Percentiles rank a stretch among this genome's conserved stretches.
Conservation (phyloP, 1,140 invertebrate species). For the Drosophila tristis region DNA sequence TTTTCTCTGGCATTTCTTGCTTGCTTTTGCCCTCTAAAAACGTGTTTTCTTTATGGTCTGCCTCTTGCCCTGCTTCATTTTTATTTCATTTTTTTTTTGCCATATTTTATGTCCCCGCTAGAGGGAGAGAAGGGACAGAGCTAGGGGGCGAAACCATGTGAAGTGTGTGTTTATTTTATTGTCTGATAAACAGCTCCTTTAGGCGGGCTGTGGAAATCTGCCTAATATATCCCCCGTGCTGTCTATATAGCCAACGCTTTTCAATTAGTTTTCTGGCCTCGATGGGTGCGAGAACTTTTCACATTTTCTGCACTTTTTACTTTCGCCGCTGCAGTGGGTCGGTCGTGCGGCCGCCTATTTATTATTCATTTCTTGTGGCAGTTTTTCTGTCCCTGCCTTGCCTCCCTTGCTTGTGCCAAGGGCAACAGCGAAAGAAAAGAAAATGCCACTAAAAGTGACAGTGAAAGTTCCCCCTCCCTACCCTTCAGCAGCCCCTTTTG, state of each 20-base stretch:
- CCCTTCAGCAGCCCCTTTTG: background rate
- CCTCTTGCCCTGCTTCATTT: background rate
- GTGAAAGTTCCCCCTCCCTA: too few species aligned
- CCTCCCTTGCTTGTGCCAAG: constrained; percentile 30
- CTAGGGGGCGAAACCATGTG: background rate
- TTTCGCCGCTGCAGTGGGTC: background rate
- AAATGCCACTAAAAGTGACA: constrained; percentile 14
- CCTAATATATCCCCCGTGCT: constrained; percentile 2
- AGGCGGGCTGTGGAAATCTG: constrained; percentile 25
- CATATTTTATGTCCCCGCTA: constrained; percentile 66
- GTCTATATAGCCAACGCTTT: background rate
- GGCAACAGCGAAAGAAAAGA: constrained; percentile 14
- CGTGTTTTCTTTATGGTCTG: constrained; percentile 56
- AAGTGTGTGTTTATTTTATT: constrained; percentile 82
- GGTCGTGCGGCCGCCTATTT: constrained; percentile 37
- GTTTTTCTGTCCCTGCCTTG: constrained; percentile 40
- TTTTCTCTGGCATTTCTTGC: too few species aligned
- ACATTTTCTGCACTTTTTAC: background rate
- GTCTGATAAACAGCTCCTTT: constrained; percentile 76
- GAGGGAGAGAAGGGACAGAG: background rate
- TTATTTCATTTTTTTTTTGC: constrained; percentile 37
- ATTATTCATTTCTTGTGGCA: constrained; percentile 67
- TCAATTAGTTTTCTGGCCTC: too few species aligned
- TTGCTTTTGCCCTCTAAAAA: constrained; percentile 13
- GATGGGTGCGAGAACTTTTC: too few species aligned